A percentile compares a stretch with the other conserved stretches of the same genome.
Evolutionary conservation across 1,140 invertebrate genomes (phyloP).

Genomic region (Fopius arisanus): DNA sequence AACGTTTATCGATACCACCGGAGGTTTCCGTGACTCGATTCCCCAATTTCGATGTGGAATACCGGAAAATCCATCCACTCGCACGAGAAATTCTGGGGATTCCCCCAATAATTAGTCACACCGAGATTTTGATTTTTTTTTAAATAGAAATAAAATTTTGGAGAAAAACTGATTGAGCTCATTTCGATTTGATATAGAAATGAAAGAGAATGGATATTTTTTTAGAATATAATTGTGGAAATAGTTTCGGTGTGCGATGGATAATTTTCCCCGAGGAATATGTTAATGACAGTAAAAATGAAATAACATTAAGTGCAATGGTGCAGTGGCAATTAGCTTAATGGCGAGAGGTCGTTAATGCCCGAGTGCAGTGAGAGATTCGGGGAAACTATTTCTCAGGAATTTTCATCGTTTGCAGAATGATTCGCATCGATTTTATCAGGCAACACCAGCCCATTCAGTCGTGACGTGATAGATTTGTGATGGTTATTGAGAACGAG

Average conservation of each 20-base stretch:
- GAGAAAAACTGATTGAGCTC: too few species aligned
- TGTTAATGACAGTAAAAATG: background rate
- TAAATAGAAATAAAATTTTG: too few species aligned
- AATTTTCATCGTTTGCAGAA: background rate
- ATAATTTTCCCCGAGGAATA: too few species aligned
- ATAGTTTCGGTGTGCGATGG: too few species aligned
- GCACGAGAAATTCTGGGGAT: background rate
- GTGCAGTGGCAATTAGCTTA: slow-evolving; percentile 11
- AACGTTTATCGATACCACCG: background rate
- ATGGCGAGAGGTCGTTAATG: slow-evolving; percentile 14
- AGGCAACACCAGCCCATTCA: background rate
- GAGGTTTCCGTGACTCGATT: too few species aligned
- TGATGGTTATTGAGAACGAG: background rate
- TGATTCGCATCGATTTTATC: background rate
- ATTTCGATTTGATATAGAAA: too few species aligned
- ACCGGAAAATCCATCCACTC: too few species aligned
- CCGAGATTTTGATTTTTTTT: too few species aligned
- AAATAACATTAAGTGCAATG: background rate
- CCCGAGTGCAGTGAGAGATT: background rate
- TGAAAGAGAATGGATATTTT: too few species aligned
- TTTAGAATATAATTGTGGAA: too few species aligned
- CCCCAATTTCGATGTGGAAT: too few species aligned
- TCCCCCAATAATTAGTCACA: too few species aligned
- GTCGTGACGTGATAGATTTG: slow-evolving; percentile 2
- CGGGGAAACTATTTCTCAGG: background rate